phyloP scores from a whole-genome alignment of 1,140 invertebrate species.

The Portunus trituberculatus region DNA sequence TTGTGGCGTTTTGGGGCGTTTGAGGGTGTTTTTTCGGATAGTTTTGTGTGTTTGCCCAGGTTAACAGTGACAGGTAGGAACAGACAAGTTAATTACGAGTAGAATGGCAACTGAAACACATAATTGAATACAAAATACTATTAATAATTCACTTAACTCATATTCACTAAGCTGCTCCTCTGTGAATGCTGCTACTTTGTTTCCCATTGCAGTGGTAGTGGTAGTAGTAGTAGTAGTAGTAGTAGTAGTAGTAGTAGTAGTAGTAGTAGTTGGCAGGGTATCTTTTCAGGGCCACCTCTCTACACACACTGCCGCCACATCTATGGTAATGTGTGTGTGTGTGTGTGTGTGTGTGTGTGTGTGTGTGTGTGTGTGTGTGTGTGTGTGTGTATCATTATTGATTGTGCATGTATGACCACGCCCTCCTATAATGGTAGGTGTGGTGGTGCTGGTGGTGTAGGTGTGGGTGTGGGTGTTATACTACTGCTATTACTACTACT shows the following conservation, averaged over 20 bases:
- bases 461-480: not conserved
- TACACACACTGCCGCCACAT: not conserved
- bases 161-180: not conserved
- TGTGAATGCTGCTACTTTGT: not conserved
- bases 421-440: not conserved
- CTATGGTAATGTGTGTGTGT: not conserved
- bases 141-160: not conserved
- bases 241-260: too few relatives aligned
- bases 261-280: too few relatives aligned
- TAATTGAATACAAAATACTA: not conserved
- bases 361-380: too few relatives aligned
- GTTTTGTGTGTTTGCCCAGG: too few relatives aligned
- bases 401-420: not conserved
- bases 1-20: too few relatives aligned
- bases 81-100: not conserved
- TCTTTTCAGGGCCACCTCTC: too few relatives aligned
- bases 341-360: not conserved
- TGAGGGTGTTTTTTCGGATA: too few relatives aligned
- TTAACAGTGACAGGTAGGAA: too few relatives aligned
- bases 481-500: not conserved
- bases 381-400: not conserved
- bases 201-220: not conserved
- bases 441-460: not conserved
- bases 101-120: not conserved
- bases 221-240: not conserved